Percentiles rank a stretch among this genome's conserved stretches.
Evolutionary conservation across 1,140 invertebrate species (phyloP).

Genomic region (Drosophila dunni): DNA sequence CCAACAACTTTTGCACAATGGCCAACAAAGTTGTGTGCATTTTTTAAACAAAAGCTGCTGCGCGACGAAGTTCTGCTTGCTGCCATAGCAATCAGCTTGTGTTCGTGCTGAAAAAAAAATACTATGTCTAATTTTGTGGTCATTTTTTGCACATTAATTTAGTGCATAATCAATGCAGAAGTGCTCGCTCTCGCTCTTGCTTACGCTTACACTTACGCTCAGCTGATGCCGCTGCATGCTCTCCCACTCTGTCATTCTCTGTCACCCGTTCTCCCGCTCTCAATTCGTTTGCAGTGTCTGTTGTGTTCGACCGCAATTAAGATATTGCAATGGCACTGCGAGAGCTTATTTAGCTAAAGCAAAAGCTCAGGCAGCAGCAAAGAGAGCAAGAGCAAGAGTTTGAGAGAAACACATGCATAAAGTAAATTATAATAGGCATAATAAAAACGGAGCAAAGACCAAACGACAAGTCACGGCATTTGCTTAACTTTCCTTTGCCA

Average conservation of each 20-base stretch:
- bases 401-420: conserved; percentile 62
- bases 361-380: conserved; percentile 50
- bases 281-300: conserved; percentile 26
- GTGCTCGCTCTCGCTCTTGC: neutral
- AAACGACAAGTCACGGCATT: conserved; percentile 70
- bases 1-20: conserved; percentile 25
- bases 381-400: conserved; percentile 24
- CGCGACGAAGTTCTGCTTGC: neutral
- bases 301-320: conserved; percentile 61
- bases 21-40: conserved; percentile 12
- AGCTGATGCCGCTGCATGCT: conserved; percentile 15
- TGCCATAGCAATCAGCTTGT: conserved; percentile 25
- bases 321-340: conserved; percentile 50
- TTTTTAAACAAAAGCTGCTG: conserved; percentile 5
- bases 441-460: conserved; percentile 70
- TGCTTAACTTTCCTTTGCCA: conserved; percentile 50
- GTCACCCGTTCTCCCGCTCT: neutral
- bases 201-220: neutral
- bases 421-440: conserved; percentile 83
- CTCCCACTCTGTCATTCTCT: neutral
- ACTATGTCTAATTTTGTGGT: conserved; percentile 1
- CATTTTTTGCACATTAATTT: neutral
- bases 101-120: neutral
- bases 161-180: neutral
- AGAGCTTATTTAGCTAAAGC: conserved; percentile 33